A percentile compares a stretch with the other conserved stretches of the same genome.
Evolutionary conservation across 2,888 invertebrate genomes (phyloP).

Genomic region (Neoascia interrupta): DNA sequence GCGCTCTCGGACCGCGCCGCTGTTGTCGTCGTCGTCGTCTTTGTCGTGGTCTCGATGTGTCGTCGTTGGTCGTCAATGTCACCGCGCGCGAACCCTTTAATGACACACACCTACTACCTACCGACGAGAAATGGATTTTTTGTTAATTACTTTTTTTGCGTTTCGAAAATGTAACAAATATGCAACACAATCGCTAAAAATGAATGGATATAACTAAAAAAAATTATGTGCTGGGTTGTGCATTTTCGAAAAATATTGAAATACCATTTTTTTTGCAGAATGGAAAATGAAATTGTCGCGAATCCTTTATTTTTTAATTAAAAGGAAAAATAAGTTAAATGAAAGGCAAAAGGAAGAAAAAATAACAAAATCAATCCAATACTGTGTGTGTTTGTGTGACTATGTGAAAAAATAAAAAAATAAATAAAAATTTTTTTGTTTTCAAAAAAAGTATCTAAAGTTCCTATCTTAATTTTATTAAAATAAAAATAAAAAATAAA

Average conservation of each 20-base stretch:
- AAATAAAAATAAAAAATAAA: conserved; percentile 26
- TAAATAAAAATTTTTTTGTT: conserved; percentile 25
- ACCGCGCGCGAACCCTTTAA: conserved; percentile 55
- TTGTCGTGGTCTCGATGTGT: conserved; percentile 50
- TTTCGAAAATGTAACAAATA: not conserved
- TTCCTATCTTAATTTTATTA: conserved; percentile 65
- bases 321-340: conserved; percentile 33
- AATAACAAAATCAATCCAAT: conserved; percentile 25
- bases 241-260: not conserved
- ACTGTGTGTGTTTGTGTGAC: conserved; percentile 59
- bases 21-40: conserved; percentile 41
- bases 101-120: conserved; percentile 13
- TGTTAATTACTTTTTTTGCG: conserved; percentile 2
- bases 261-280: conserved; percentile 31
- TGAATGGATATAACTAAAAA: not conserved
- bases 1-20: conserved; percentile 45
- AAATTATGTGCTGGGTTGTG: not conserved
- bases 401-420: conserved; percentile 55
- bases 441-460: conserved; percentile 57
- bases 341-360: conserved; percentile 45
- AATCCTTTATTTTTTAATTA: not conserved
- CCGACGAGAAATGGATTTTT: conserved; percentile 18
- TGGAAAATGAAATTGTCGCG: conserved; percentile 22
- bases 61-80: conserved; percentile 58
- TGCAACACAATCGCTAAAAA: conserved; percentile 15